A percentile compares a stretch with the other conserved stretches of the same genome.
Conservation (phyloP, 1,140 invertebrate genomes). For the Hydropsyche tenuis region DNA sequence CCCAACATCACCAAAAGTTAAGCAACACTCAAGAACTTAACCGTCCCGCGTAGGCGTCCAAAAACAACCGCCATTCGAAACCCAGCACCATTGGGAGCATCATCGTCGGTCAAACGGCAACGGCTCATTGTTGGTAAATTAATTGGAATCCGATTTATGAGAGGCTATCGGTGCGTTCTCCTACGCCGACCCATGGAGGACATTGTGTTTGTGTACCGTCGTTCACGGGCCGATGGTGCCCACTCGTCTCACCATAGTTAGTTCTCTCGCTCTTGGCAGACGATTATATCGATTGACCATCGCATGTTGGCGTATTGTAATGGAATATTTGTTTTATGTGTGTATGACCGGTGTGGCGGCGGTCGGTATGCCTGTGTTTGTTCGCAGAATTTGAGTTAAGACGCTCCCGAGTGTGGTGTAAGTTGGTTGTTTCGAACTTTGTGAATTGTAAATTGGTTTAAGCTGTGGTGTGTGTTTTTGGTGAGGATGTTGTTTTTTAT, state of each 20-base stretch:
- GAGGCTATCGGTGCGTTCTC: neutral
- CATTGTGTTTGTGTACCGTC: neutral
- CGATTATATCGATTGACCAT: neutral
- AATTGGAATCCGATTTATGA: conserved; percentile 34
- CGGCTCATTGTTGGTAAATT: neutral
- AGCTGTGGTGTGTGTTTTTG: too few relatives aligned
- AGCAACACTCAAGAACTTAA: too few relatives aligned
- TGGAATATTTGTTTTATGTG: neutral
- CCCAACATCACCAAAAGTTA: too few relatives aligned
- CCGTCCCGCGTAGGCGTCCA: too few relatives aligned
- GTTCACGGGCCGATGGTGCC: conserved; percentile 24
- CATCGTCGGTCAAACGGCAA: neutral
- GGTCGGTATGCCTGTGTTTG: too few relatives aligned
- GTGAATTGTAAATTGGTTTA: too few relatives aligned
- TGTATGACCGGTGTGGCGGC: neutral
- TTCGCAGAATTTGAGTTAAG: too few relatives aligned
- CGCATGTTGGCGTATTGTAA: neutral
- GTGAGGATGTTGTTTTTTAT: too few relatives aligned
- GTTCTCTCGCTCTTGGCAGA: conserved; percentile 7
- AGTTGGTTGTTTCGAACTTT: too few relatives aligned
- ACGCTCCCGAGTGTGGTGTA: too few relatives aligned
- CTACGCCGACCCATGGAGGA: conserved; percentile 27
- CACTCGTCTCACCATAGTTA: conserved; percentile 16
- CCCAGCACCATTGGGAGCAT: too few relatives aligned
- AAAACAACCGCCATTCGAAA: too few relatives aligned